Conservation (phyloP, 37 sponge, comb jelly and placozoan species). For the Cliona cf. orientalis region DNA sequence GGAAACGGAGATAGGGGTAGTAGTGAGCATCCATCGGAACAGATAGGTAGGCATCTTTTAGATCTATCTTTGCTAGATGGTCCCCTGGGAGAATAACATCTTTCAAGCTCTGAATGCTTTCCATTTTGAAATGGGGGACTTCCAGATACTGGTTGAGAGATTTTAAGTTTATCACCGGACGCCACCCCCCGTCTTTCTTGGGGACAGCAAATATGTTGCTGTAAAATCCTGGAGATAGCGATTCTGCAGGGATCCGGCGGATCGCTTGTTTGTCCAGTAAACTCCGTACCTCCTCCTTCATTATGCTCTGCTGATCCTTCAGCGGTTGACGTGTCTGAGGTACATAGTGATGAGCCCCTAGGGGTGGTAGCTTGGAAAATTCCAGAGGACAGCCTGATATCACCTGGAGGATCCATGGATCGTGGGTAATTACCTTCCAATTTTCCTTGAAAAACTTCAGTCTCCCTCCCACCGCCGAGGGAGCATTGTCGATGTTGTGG, state of each 20-base stretch:
- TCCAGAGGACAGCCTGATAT: no score
- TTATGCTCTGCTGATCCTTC: background rate
- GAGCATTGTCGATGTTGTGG: no score
- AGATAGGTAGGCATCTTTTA: constrained; percentile 18
- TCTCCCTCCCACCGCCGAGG: no score
- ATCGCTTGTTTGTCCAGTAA: background rate
- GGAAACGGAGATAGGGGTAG: background rate
- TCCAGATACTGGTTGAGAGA: background rate
- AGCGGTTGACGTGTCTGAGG: no score
- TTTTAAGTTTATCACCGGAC: no score
- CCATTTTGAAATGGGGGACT: background rate
- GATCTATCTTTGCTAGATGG: constrained; percentile 10
- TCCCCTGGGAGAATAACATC: background rate
- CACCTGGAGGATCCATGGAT: no score
- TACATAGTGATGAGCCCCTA: no score
- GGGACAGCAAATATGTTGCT: background rate
- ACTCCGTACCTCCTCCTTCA: background rate
- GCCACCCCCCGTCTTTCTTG: background rate
- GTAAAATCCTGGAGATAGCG: background rate
- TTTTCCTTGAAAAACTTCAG: no score
- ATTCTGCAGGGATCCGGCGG: background rate
- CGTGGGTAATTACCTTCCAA: no score
- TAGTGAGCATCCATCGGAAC: background rate
- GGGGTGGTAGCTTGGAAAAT: no score
- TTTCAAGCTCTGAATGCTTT: background rate